Evolutionary conservation across 2,888 invertebrate genomes (phyloP).

Genomic region (Neuroscelio doddi): DNA sequence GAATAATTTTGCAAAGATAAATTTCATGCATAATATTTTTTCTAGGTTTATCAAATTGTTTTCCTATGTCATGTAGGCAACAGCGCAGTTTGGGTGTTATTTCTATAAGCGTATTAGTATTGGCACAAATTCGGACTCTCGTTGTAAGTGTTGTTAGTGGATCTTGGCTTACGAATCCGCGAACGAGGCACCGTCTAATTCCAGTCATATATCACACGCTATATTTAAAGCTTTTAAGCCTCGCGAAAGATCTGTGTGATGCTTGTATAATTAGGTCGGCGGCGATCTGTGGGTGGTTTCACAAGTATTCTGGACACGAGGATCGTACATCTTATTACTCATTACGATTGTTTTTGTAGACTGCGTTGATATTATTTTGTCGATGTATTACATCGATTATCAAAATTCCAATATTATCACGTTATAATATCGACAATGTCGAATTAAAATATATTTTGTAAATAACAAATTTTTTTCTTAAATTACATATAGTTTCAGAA

Average conservation of each 20-base stretch:
- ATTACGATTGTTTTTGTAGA: no score
- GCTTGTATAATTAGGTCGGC: constrained; percentile 54
- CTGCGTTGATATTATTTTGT: no score
- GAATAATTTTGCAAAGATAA: no score
- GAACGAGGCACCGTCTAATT: constrained; percentile 39
- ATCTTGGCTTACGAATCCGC: constrained; percentile 24
- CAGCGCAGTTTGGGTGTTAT: not conserved
- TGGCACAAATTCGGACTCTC: constrained; percentile 14
- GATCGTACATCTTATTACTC: constrained; percentile 38
- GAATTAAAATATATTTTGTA: no score
- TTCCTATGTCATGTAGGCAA: no score
- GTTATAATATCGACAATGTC: no score
- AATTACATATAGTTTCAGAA: no score
- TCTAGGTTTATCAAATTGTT: no score
- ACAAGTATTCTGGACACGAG: constrained; percentile 41
- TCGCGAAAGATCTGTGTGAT: constrained; percentile 45
- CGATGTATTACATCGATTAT: constrained; percentile 13
- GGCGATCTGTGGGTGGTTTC: constrained; percentile 49
- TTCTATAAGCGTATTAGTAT: constrained; percentile 14
- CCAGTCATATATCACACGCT: constrained; percentile 57
- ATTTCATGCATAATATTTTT: no score
- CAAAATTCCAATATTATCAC: not conserved
- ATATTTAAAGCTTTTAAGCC: constrained; percentile 63
- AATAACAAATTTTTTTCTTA: no score
- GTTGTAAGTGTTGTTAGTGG: constrained; percentile 12